These are phyloP conservation scores for Aythya baeri DNA, from an alignment of 2,113 vertebrate genomes.

Conservation along the genomic window DNA sequence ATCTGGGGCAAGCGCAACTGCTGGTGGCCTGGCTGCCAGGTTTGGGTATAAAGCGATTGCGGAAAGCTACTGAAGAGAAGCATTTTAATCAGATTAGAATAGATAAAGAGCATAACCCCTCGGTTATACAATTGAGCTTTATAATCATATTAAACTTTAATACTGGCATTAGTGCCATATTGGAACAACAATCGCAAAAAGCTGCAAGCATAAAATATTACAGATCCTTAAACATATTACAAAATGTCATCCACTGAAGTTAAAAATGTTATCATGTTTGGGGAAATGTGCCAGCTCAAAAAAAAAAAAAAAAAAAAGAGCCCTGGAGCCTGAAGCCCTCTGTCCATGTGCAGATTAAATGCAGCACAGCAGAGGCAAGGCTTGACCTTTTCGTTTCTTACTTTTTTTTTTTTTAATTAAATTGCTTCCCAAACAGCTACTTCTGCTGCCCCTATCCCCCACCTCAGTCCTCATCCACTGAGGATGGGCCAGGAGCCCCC, in stretches of 20 bases:
- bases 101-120: constrained; percentile 65
- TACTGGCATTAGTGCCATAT: constrained; percentile 47
- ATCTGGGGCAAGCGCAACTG: background rate
- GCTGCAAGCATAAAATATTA: constrained; percentile 62
- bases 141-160: constrained; percentile 70
- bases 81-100: constrained; percentile 70
- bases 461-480: background rate
- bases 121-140: constrained; percentile 68
- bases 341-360: constrained; percentile 5
- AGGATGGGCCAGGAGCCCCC: background rate
- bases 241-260: constrained; percentile 57
- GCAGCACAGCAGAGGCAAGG: constrained; percentile 11
- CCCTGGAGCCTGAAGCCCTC: background rate
- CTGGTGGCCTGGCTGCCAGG: constrained; percentile 38
- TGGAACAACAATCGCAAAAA: constrained; percentile 59
- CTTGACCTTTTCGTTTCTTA: constrained; percentile 49
- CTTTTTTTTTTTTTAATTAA: background rate
- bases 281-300: constrained; percentile 33
- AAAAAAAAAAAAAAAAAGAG: background rate
- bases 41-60: constrained; percentile 51
- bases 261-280: background rate
- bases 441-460: background rate
- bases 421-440: constrained; percentile 28
- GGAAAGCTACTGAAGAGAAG: constrained; percentile 49
- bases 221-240: constrained; percentile 62